These are phyloP conservation scores for Cerastis leucographa DNA, from an alignment of 2,888 invertebrate genomes.

Conservation along the genomic window DNA sequence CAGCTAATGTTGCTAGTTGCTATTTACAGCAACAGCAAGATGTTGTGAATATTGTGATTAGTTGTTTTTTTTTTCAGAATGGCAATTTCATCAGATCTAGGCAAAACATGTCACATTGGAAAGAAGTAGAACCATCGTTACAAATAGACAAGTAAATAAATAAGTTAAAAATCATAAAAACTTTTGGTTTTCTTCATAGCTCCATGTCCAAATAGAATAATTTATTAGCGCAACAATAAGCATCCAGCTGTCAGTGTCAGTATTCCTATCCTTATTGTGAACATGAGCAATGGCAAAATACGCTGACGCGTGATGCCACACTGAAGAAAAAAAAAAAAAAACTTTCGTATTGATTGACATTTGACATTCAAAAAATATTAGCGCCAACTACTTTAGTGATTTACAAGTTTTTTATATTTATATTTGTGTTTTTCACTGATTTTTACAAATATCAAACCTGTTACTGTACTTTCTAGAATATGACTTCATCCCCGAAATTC, in stretches of 20 bases:
- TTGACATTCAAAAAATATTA: constrained; percentile 23
- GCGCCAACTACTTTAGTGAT: constrained; percentile 21
- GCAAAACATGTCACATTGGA: background rate
- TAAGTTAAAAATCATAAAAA: background rate
- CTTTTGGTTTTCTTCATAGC: background rate
- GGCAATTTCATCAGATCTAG: constrained; percentile 7
- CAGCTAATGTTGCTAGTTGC: constrained; percentile 67
- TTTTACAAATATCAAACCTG: constrained; percentile 16
- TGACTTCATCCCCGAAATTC: constrained; percentile 83
- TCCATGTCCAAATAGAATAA: too few species aligned
- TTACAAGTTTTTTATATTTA: background rate
- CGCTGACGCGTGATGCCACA: too few species aligned
- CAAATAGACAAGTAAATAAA: background rate
- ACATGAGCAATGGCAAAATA: too few species aligned
- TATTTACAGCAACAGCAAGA: constrained; percentile 23
- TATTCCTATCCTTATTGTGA: too few species aligned
- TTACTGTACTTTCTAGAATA: constrained; percentile 48
- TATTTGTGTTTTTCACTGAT: background rate
- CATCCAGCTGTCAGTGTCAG: constrained; percentile 5
- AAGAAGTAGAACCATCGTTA: background rate
- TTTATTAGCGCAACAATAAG: too few species aligned
- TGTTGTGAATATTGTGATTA: background rate
- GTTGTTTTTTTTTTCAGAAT: constrained; percentile 2
- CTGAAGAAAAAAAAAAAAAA: too few species aligned
- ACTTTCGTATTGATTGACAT: background rate